phyloP scores from a whole-genome alignment of 2,888 invertebrate genomes.

The Tachystola acroxantha region DNA sequence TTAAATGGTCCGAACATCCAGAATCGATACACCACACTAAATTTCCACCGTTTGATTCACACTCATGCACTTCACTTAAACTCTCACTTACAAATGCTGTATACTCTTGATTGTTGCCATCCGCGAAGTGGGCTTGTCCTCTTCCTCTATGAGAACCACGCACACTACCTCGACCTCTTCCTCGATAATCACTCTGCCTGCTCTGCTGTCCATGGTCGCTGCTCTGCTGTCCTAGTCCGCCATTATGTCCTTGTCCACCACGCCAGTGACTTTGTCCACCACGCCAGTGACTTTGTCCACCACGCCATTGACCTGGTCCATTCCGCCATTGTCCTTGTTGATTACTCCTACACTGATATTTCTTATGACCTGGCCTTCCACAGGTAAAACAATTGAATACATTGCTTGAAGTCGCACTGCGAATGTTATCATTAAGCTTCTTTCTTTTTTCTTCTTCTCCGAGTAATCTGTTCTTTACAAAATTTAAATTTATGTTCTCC shows the following conservation, averaged over 20 bases:
- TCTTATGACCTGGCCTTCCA: slow-evolving; percentile 5
- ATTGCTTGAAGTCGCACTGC: too few relatives aligned
- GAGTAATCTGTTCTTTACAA: slow-evolving; percentile 9
- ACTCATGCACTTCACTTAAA: not conserved
- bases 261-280: not conserved
- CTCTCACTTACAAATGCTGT: not conserved
- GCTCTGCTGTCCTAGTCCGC: not conserved
- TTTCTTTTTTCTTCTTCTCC: slow-evolving; percentile 11
- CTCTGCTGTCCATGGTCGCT: not conserved
- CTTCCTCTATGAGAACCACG: too few relatives aligned
- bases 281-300: not conserved
- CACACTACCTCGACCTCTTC: too few relatives aligned
- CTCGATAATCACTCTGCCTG: too few relatives aligned
- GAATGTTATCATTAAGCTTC: not conserved
- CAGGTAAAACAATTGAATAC: slow-evolving; percentile 1
- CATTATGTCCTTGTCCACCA: not conserved
- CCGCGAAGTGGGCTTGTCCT: not conserved
- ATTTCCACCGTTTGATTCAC: not conserved
- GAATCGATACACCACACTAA: slow-evolving; percentile 4
- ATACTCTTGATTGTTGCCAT: not conserved
- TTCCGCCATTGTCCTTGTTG: not conserved
- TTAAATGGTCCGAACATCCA: slow-evolving; percentile 10
- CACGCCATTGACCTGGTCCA: not conserved
- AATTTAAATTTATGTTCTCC: not conserved
- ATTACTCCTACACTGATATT: slow-evolving; percentile 2